Base-by-base conservation (phyloP, 2,113 vertebrate species). In the Silurus glanis region DNA sequence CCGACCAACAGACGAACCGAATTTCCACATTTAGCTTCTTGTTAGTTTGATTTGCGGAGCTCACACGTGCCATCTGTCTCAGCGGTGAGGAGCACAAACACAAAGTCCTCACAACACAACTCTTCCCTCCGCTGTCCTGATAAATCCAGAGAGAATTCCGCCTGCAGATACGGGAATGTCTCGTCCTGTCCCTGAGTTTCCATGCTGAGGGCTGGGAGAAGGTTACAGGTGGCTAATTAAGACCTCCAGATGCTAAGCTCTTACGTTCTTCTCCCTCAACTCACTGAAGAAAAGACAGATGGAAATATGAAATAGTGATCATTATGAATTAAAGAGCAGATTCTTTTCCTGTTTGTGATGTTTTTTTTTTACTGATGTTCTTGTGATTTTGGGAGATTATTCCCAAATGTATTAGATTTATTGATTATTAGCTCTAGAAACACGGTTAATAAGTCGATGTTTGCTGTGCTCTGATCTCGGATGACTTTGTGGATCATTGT, bases 21-120 rank as follows among this genome's bases (percentile, higher is more conserved):
- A 62, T 53, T 74, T 47, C 21, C 66, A 72, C 85, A 81, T 59
- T 82, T 61, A 86, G 66, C 67, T 58, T 51, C 79, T 86, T n/a
- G 17, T 72, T 78, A 74, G 78, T 66, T 14, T 74, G 79, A 86
- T 72, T 58, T 74, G 67, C 45, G 19, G 23, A 25, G 78, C 10
- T 86, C 28, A 78, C 21, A 53, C 19, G 28, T 76, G 25, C 82
- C 74, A 66, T 78, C 72, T 79, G 84, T 53, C 84, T 67, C 59
- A 53, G 71, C 53, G 14, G 1, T 56, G 17, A 14, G 55, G 10
- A 72, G 49, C 82, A 83, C 25, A n/a, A 25, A 16, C 81, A 83
- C 6, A 17, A 9, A 19, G 55, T 59, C 28, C 55, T 80, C 55
- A 80, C 9, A 19, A 19, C 21, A 59, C 9, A 1, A 10, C 58